phyloP scores from a whole-genome alignment of 2,888 invertebrate genomes.

The Didymodactylos carnosus region DNA sequence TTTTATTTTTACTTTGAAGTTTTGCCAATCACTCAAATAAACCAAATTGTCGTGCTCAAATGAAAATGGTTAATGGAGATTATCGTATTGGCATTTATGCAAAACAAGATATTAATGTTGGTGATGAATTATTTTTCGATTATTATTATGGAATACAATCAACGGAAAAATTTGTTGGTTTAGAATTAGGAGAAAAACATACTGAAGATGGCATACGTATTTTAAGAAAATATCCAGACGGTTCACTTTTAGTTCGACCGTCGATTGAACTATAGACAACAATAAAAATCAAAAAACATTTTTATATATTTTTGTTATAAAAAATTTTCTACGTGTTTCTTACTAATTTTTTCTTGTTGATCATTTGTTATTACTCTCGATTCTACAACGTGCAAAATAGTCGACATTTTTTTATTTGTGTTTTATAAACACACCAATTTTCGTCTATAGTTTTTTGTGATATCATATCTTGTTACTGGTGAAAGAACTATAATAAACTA shows the following conservation, averaged over 20 bases:
- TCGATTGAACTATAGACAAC: too few relatives aligned
- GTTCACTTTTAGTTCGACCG: neutral
- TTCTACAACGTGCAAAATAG: too few relatives aligned
- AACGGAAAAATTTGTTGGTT: slow-evolving; percentile 88
- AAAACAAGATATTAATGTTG: slow-evolving; percentile 77
- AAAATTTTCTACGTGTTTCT: too few relatives aligned
- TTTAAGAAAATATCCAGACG: neutral
- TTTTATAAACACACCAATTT: too few relatives aligned
- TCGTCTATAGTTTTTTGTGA: too few relatives aligned
- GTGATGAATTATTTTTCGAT: slow-evolving; percentile 94
- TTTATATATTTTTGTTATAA: too few relatives aligned
- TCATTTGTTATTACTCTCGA: too few relatives aligned
- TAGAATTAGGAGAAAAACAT: slow-evolving; percentile 46
- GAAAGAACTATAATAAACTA: too few relatives aligned
- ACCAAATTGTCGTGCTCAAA: slow-evolving; percentile 97
- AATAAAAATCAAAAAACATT: too few relatives aligned
- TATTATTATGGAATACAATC: slow-evolving; percentile 90
- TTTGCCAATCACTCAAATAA: slow-evolving; percentile 99
- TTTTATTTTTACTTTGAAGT: slow-evolving; percentile 36
- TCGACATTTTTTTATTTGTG: too few relatives aligned
- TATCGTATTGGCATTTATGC: slow-evolving; percentile 69
- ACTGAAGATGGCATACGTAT: neutral
- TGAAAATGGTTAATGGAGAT: slow-evolving; percentile 45
- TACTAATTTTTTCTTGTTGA: too few relatives aligned
- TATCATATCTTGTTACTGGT: too few relatives aligned